Evolutionary conservation across 2,797 vertebrate genomes (phyloP).

Genomic region (Lacerta agilis): DNA sequence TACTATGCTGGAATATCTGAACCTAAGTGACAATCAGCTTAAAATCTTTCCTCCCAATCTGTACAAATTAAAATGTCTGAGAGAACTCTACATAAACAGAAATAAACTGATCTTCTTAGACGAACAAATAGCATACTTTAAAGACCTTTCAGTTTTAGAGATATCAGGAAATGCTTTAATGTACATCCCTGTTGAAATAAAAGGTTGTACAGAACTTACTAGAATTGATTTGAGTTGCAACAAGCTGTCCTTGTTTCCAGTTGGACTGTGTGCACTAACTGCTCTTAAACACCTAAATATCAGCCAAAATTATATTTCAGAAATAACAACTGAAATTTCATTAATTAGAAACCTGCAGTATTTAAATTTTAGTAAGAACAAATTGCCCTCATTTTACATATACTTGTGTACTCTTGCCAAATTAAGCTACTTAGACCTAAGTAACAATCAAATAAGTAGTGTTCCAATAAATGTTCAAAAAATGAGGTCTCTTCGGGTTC

Average conservation of each 20-base stretch:
- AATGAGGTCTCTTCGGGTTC: slow-evolving; percentile 63
- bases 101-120: slow-evolving; percentile 64
- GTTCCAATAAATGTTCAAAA: slow-evolving; percentile 57
- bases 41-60: slow-evolving; percentile 63
- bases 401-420: slow-evolving; percentile 63
- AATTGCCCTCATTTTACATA: slow-evolving; percentile 62
- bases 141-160: slow-evolving; percentile 58
- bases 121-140: slow-evolving; percentile 64
- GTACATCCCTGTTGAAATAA: slow-evolving; percentile 70
- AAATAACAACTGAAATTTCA: slow-evolving; percentile 66
- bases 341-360: slow-evolving; percentile 60
- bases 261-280: slow-evolving; percentile 61
- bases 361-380: slow-evolving; percentile 69
- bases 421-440: slow-evolving; percentile 68
- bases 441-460: slow-evolving; percentile 70
- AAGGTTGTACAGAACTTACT: slow-evolving; percentile 65
- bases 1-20: slow-evolving; percentile 62
- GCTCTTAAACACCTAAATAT: slow-evolving; percentile 65
- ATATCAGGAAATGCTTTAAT: slow-evolving; percentile 71
- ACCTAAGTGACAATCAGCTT: slow-evolving; percentile 67
- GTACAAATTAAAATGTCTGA: slow-evolving; percentile 67
- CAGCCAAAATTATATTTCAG: slow-evolving; percentile 71
- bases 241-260: slow-evolving; percentile 67
- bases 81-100: slow-evolving; percentile 64
- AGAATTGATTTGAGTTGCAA: slow-evolving; percentile 67